Evolutionary conservation across 2,797 vertebrate species (phyloP).

Genomic region (Myotis findleyi): DNA sequence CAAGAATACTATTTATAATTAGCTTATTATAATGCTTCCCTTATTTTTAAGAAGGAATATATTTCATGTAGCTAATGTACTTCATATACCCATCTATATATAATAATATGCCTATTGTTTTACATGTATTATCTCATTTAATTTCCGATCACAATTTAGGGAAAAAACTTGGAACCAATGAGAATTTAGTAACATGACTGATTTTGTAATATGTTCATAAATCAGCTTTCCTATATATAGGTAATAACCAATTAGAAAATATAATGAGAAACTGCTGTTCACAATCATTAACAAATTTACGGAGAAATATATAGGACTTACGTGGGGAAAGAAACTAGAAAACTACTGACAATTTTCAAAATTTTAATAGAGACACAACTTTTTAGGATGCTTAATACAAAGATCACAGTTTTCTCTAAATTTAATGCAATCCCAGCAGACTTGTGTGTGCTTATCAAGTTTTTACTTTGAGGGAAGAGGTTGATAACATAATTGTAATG

Average conservation of each 20-base stretch:
- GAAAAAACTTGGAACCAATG: not conserved
- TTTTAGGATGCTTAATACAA: not conserved
- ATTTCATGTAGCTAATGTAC: not conserved
- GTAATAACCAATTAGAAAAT: not conserved
- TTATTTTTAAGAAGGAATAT: not conserved
- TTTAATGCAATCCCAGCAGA: not conserved
- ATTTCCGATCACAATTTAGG: not conserved
- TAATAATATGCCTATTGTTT: not conserved
- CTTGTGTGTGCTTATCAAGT: not conserved
- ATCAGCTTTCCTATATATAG: not conserved
- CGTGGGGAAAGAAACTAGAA: not conserved
- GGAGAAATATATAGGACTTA: not conserved
- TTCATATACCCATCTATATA: fast-evolving
- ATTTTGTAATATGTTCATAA: not conserved
- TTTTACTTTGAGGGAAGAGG: not conserved
- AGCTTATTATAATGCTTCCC: not conserved
- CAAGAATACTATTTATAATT: not conserved
- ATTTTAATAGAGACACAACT: not conserved
- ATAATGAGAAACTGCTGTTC: not conserved
- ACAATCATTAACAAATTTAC: not conserved
- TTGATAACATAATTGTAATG: not conserved
- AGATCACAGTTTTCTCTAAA: not conserved
- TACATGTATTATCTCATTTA: not conserved
- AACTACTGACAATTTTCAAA: not conserved
- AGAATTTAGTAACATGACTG: not conserved